These are phyloP conservation scores for Drosophila teissieri DNA, from an alignment of 1,140 invertebrate genomes.

Conservation along the genomic window DNA sequence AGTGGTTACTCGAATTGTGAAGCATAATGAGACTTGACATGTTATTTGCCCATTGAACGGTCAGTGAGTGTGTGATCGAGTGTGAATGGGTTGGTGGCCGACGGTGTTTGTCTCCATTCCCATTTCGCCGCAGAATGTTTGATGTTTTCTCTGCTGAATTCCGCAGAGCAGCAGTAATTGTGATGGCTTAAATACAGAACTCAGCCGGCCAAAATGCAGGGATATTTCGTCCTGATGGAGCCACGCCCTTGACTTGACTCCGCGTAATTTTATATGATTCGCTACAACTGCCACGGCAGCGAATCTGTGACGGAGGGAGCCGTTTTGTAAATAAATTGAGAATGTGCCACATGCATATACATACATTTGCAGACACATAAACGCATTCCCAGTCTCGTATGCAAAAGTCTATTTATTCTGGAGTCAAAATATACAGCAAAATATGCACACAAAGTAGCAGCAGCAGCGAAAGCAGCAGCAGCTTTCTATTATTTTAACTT, in stretches of 20 bases:
- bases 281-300: slow-evolving; percentile 19
- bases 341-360: slow-evolving; percentile 37
- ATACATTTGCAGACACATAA: not conserved
- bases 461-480: slow-evolving; percentile 21
- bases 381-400: slow-evolving; percentile 33
- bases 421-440: slow-evolving; percentile 65
- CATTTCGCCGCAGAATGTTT: not conserved
- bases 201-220: slow-evolving; percentile 12
- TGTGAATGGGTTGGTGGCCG: slow-evolving; percentile 23
- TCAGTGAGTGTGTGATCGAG: slow-evolving; percentile 49
- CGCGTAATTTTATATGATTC: slow-evolving; percentile 11
- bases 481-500: slow-evolving; percentile 79
- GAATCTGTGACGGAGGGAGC: slow-evolving; percentile 48
- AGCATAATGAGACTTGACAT: slow-evolving; percentile 82
- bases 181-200: slow-evolving; percentile 36
- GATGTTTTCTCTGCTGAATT: not conserved
- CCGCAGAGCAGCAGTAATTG: slow-evolving; percentile 18
- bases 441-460: slow-evolving; percentile 35
- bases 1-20: slow-evolving; percentile 61
- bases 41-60: slow-evolving; percentile 80
- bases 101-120: slow-evolving; percentile 8
- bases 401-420: slow-evolving; percentile 72
- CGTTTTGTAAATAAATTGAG: slow-evolving; percentile 78
- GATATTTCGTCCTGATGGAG: slow-evolving; percentile 5
- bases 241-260: slow-evolving; percentile 33